Evolutionary conservation across 2,888 invertebrate species (phyloP).

Genomic region (Thalpophila matura): DNA sequence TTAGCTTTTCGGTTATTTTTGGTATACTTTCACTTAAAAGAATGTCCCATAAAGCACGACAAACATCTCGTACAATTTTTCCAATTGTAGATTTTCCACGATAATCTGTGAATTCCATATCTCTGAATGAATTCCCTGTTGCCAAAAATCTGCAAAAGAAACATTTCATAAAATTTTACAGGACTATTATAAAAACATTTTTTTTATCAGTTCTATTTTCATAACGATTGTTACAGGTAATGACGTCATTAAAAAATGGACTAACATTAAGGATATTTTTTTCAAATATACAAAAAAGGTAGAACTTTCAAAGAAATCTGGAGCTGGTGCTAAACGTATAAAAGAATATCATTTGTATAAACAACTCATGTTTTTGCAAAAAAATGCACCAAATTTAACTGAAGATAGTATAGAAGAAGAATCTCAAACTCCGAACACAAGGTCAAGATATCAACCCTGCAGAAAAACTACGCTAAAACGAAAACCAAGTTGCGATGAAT

Average conservation of each 20-base stretch:
- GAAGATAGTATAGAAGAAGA: constrained; percentile 1
- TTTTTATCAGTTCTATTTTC: constrained; percentile 1
- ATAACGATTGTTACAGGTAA: neutral
- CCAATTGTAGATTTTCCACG: too few relatives aligned
- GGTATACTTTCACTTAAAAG: neutral
- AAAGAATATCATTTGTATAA: constrained; percentile 2
- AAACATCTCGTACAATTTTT: too few relatives aligned
- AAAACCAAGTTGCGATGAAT: constrained; percentile 5
- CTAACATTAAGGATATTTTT: neutral
- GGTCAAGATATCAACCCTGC: neutral
- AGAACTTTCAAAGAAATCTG: constrained; percentile 7
- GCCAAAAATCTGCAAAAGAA: too few relatives aligned
- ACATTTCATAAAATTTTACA: too few relatives aligned
- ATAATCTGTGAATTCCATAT: too few relatives aligned
- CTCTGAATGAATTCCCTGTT: too few relatives aligned
- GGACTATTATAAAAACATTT: too few relatives aligned
- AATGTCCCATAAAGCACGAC: too few relatives aligned
- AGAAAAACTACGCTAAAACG: constrained; percentile 1
- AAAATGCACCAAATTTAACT: neutral
- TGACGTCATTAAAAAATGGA: constrained; percentile 1
- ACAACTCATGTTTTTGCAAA: neutral
- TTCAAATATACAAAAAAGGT: neutral
- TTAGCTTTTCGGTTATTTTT: too few relatives aligned
- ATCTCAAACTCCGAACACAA: neutral
- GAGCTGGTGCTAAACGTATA: neutral